Conservation (phyloP, 1,140 invertebrate species). For the Ctenoplectra terminalis region DNA sequence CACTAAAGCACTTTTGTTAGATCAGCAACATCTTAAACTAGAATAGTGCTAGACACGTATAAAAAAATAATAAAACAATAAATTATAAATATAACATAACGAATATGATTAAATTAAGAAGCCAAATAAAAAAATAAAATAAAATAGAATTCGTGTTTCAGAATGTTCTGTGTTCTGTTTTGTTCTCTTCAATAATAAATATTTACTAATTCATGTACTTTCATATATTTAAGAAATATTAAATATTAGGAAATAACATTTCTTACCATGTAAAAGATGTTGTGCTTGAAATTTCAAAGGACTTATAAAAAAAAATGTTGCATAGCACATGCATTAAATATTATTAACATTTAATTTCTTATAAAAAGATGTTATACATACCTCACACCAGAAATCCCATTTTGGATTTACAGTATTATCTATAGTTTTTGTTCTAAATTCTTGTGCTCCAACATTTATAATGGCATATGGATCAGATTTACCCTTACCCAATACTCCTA, state of each 20-base stretch:
- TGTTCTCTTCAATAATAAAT: not conserved
- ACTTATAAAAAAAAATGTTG: conserved; percentile 37
- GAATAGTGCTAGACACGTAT: not conserved
- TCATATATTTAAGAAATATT: conserved; percentile 8
- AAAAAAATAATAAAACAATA: conserved; percentile 10
- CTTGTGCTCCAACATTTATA: conserved; percentile 93
- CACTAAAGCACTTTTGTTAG: conserved; percentile 33
- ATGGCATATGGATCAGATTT: conserved; percentile 98
- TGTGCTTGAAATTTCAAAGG: conserved; percentile 43
- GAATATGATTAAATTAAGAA: too few relatives aligned
- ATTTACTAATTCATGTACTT: conserved; percentile 3
- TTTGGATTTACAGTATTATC: conserved; percentile 96
- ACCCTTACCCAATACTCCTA: conserved; percentile 95
- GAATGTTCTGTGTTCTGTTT: not conserved
- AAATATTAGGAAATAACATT: too few relatives aligned
- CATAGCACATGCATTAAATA: conserved; percentile 74
- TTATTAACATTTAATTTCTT: conserved; percentile 34
- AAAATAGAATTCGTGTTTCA: not conserved
- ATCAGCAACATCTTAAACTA: conserved; percentile 52
- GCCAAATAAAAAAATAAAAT: not conserved
- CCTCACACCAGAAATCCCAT: conserved; percentile 97
- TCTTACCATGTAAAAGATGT: conserved; percentile 64
- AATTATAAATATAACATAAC: conserved; percentile 3
- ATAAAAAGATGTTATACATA: conserved; percentile 80
- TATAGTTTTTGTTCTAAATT: conserved; percentile 94